These are phyloP conservation scores for Phrixothrix hirtus DNA, from an alignment of 2,888 invertebrate genomes.

Conservation along the genomic window DNA sequence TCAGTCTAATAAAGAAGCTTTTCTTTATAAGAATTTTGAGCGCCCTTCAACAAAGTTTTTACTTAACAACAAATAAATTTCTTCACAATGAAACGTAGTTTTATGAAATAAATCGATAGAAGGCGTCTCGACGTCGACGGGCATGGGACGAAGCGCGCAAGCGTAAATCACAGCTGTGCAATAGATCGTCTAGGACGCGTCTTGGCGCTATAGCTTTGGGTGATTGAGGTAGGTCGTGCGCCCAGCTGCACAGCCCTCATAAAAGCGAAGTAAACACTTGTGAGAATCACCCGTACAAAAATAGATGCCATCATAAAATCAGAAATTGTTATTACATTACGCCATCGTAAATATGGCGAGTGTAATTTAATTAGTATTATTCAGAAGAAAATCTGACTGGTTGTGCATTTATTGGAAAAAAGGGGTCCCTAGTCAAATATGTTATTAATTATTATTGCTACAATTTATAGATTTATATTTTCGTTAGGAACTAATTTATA, in stretches of 20 bases:
- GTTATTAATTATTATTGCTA: too few relatives aligned
- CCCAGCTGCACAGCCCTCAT: conserved; percentile 30
- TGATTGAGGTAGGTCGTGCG: conserved; percentile 41
- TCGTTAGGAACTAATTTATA: too few relatives aligned
- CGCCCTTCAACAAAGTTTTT: conserved; percentile 1
- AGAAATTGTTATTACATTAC: conserved; percentile 13
- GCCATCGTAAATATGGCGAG: conserved; percentile 9
- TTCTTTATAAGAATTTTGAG: background rate
- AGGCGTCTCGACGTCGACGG: conserved; percentile 51
- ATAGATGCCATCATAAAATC: conserved; percentile 29
- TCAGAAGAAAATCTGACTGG: background rate
- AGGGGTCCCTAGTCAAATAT: too few relatives aligned
- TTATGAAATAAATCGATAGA: conserved; percentile 46
- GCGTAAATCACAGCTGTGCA: conserved; percentile 35
- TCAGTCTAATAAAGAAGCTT: background rate
- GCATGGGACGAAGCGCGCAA: conserved; percentile 47
- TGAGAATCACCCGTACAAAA: conserved; percentile 31
- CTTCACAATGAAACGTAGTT: conserved; percentile 19
- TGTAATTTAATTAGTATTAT: background rate
- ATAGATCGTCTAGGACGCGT: conserved; percentile 52
- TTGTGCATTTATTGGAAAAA: too few relatives aligned
- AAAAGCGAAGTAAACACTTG: conserved; percentile 28
- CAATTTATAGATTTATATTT: too few relatives aligned
- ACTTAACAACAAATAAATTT: conserved; percentile 16
- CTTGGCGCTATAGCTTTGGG: conserved; percentile 37